A percentile compares a stretch with the other conserved stretches of the same genome.
Evolutionary conservation across 2,113 vertebrate genomes (phyloP).

Genomic region (Todiramphus chloris): DNA sequence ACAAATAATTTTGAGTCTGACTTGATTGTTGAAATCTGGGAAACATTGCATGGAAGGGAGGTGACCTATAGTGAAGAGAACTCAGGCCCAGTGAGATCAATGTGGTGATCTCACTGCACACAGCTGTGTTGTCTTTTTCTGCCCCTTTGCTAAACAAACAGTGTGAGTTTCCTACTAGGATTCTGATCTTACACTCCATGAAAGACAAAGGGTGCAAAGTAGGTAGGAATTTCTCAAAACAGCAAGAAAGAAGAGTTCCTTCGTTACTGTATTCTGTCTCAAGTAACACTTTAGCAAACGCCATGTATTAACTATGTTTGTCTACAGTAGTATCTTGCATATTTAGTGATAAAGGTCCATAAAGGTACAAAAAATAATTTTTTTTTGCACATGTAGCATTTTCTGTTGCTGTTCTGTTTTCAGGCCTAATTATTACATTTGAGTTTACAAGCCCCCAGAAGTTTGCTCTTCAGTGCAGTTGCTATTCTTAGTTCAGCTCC

Average conservation of each 20-base stretch:
- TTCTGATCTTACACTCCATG: not conserved
- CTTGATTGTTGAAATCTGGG: slow-evolving; percentile 4
- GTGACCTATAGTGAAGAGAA: not conserved
- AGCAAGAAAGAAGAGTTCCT: not conserved
- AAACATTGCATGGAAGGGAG: slow-evolving; percentile 45
- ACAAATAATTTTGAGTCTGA: not conserved
- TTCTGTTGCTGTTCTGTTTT: not conserved
- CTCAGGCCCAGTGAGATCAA: slow-evolving; percentile 56
- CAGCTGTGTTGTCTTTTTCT: slow-evolving; percentile 64
- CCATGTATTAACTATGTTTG: not conserved
- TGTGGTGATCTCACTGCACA: slow-evolving; percentile 19
- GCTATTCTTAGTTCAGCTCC: not conserved
- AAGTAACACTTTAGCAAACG: not conserved
- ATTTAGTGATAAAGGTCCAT: not conserved
- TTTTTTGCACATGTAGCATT: not conserved
- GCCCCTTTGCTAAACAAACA: not conserved
- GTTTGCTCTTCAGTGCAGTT: not conserved
- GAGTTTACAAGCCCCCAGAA: not conserved
- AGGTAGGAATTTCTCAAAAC: not conserved
- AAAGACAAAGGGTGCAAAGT: not conserved
- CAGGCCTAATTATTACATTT: not conserved
- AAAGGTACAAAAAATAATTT: not conserved
- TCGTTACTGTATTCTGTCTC: not conserved
- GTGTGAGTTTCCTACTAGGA: not conserved
- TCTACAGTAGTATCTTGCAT: not conserved